Evolutionary conservation across 2,888 invertebrate species (phyloP).

Genomic region (Herminia tarsipennalis): DNA sequence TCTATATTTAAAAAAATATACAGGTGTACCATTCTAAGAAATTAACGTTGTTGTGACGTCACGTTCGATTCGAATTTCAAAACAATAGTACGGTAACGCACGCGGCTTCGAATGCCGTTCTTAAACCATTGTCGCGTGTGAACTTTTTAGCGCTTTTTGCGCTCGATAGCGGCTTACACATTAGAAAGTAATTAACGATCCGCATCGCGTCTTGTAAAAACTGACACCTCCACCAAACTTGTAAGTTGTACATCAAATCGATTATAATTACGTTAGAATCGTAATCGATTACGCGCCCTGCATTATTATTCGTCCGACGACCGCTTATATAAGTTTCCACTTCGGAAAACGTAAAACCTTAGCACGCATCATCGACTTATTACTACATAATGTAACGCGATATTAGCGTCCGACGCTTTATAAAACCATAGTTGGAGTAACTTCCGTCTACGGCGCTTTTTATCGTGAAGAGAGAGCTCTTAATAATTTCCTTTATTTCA

Average conservation of each 20-base stretch:
- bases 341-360: slow-evolving; percentile 69
- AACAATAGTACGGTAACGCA: slow-evolving; percentile 76
- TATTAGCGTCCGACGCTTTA: slow-evolving; percentile 59
- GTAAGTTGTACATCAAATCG: slow-evolving; percentile 56
- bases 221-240: slow-evolving; percentile 55
- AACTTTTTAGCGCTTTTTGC: slow-evolving; percentile 62
- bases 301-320: slow-evolving; percentile 66
- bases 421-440: slow-evolving; percentile 64
- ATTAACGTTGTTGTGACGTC: slow-evolving; percentile 72
- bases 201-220: slow-evolving; percentile 57
- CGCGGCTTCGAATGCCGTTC: slow-evolving; percentile 59
- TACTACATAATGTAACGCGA: slow-evolving; percentile 68
- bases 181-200: slow-evolving; percentile 78
- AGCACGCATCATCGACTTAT: slow-evolving; percentile 69
- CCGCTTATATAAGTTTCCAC: slow-evolving; percentile 68
- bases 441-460: slow-evolving; percentile 79
- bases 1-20: slow-evolving; percentile 37
- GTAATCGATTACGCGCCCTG: slow-evolving; percentile 68
- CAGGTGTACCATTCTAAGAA: slow-evolving; percentile 61
- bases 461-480: slow-evolving; percentile 70
- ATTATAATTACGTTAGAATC: slow-evolving; percentile 66
- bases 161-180: slow-evolving; percentile 64
- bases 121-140: slow-evolving; percentile 73
- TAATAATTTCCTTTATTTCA: slow-evolving; percentile 84
- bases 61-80: slow-evolving; percentile 69